Percentiles rank a stretch among this genome's conserved stretches.
Conservation (phyloP, 2,888 invertebrate genomes). For the Hesperia comma region DNA sequence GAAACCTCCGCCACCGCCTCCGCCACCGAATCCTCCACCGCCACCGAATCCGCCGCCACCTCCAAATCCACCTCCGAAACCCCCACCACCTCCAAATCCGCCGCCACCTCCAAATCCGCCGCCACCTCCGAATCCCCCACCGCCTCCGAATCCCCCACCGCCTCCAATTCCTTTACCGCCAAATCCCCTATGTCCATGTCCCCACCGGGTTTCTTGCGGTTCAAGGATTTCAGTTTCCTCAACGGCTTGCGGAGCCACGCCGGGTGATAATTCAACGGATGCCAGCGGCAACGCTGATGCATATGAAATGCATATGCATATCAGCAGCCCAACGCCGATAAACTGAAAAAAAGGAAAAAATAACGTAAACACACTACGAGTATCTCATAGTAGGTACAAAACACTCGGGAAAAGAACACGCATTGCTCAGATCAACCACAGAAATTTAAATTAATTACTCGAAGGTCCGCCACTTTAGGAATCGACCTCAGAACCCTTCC, state of each 20-base stretch:
- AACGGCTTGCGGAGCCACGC: neutral
- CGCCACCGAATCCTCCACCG: neutral
- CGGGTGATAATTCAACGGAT: neutral
- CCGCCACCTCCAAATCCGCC: too few species aligned
- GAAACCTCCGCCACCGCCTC: constrained; percentile 27
- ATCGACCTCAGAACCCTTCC: too few species aligned
- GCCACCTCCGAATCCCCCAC: constrained; percentile 8
- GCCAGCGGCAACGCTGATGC: constrained; percentile 51
- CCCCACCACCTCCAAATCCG: too few species aligned
- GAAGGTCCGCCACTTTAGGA: too few species aligned
- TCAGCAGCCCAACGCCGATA: constrained; percentile 42
- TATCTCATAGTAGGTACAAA: too few species aligned
- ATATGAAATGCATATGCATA: constrained; percentile 57
- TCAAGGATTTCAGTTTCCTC: neutral
- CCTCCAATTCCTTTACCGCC: constrained; percentile 1
- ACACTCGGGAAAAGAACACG: too few species aligned
- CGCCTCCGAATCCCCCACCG: neutral
- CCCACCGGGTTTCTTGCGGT: neutral
- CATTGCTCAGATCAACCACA: too few species aligned
- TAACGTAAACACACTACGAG: neutral
- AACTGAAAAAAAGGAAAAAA: neutral
- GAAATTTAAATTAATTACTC: too few species aligned
- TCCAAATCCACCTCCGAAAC: too few species aligned
- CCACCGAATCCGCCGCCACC: too few species aligned
- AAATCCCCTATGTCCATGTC: too few species aligned